These are phyloP conservation scores for Leptopilina boulardi DNA, from an alignment of 1,140 invertebrate species.

Conservation along the genomic window DNA sequence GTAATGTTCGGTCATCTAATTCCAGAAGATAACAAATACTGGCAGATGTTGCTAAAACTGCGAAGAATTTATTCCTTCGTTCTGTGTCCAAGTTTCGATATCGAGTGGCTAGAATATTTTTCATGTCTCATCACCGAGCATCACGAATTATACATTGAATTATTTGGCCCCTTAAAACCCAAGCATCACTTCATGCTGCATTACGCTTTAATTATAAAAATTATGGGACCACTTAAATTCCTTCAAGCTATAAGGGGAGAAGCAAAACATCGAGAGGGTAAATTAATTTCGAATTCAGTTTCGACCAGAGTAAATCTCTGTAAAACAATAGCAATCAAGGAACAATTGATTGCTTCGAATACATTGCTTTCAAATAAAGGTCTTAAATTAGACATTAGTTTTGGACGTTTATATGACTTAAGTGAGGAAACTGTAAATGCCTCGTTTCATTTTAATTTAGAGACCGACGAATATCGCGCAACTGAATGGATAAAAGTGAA, in stretches of 20 bases:
- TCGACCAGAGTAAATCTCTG: constrained; percentile 33
- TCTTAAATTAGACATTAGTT: background rate
- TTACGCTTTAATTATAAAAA: constrained; percentile 42
- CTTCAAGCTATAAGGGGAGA: constrained; percentile 42
- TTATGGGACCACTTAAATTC: constrained; percentile 39
- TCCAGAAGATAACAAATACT: constrained; percentile 37
- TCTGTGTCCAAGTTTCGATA: constrained; percentile 22
- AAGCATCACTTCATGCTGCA: constrained; percentile 46
- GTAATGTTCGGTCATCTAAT: constrained; percentile 49
- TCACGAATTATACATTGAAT: constrained; percentile 41
- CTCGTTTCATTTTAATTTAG: background rate
- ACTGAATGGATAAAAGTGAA: background rate
- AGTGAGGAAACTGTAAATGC: background rate
- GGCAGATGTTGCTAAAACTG: constrained; percentile 42
- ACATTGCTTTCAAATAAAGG: background rate
- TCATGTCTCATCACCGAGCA: constrained; percentile 41
- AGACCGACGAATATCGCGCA: background rate
- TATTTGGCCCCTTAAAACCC: constrained; percentile 42
- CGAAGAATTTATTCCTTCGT: constrained; percentile 39
- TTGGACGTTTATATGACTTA: background rate
- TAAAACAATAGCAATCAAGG: constrained; percentile 5
- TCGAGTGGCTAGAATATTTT: constrained; percentile 22
- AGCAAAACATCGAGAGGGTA: constrained; percentile 38
- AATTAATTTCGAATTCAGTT: constrained; percentile 15
- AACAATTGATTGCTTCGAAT: background rate